Evolutionary conservation across 2,888 invertebrate genomes (phyloP).

Genomic region (Ormia ochracea): DNA sequence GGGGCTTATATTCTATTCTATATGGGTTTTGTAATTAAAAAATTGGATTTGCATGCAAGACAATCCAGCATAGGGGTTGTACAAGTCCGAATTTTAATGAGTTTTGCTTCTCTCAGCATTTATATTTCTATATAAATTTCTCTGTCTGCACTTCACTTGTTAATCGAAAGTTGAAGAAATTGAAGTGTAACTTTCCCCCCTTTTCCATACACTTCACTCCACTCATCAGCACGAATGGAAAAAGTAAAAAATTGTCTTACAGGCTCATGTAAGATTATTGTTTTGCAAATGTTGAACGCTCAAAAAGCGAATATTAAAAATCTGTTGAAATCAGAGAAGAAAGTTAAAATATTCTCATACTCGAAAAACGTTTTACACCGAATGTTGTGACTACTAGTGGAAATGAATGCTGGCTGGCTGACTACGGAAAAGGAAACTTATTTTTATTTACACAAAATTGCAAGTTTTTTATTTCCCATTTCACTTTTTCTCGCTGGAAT

Average conservation of each 20-base stretch:
- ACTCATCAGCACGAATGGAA: neutral
- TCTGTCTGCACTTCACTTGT: slow-evolving; percentile 17
- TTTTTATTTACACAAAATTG: slow-evolving; percentile 36
- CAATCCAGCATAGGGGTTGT: too few species aligned
- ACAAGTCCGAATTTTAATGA: too few species aligned
- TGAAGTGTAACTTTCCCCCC: slow-evolving; percentile 21
- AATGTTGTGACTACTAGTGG: slow-evolving; percentile 13
- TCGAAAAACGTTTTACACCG: neutral
- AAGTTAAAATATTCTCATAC: slow-evolving; percentile 24
- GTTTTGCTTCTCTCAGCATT: neutral
- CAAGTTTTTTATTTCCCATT: slow-evolving; percentile 18
- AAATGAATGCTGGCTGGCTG: slow-evolving; percentile 42
- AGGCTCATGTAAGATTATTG: slow-evolving; percentile 58
- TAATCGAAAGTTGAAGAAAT: slow-evolving; percentile 26
- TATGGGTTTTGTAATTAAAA: too few species aligned
- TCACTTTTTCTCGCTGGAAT: neutral
- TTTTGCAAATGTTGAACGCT: slow-evolving; percentile 53
- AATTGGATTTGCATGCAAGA: too few species aligned
- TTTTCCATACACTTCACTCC: neutral
- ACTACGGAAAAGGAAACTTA: slow-evolving; percentile 37
- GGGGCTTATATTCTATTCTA: too few species aligned
- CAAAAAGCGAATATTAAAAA: slow-evolving; percentile 26
- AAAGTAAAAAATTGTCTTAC: slow-evolving; percentile 37
- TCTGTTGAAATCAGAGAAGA: slow-evolving; percentile 37
- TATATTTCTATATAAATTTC: neutral